Conservation (phyloP, 2,888 invertebrate genomes). For the Petrolisthes cinctipes region DNA sequence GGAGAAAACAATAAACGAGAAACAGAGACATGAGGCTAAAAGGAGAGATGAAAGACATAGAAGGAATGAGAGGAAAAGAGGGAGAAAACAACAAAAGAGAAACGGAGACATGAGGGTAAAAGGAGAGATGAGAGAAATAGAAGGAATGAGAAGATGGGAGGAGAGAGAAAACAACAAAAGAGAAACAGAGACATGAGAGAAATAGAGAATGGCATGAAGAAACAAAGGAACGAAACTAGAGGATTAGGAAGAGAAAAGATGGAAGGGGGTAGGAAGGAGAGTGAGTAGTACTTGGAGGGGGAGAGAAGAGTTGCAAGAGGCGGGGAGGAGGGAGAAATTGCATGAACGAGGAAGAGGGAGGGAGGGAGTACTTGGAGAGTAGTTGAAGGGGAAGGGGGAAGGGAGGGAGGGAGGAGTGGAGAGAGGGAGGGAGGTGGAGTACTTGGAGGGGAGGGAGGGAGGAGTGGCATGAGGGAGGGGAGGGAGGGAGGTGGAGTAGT, state of each 20-base stretch:
- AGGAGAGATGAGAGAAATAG: background rate
- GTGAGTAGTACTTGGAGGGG: background rate
- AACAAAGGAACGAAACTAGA: background rate
- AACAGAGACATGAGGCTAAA: background rate
- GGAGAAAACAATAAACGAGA: background rate
- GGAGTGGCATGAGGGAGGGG: background rate
- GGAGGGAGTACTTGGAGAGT: background rate
- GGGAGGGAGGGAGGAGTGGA: background rate
- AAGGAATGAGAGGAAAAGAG: background rate
- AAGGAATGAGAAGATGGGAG: background rate
- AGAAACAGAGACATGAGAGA: slow-evolving; percentile 11
- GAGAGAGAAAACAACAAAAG: background rate
- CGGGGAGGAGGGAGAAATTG: background rate
- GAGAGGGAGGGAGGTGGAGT: too few relatives aligned
- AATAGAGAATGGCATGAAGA: background rate
- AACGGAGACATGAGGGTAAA: background rate
- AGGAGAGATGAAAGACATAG: background rate
- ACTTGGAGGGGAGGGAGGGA: background rate
- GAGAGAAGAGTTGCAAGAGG: background rate
- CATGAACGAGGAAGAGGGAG: background rate
- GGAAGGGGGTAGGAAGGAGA: background rate
- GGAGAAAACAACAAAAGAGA: background rate
- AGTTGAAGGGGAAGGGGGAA: background rate
- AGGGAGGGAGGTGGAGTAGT: background rate
- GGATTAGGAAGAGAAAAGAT: slow-evolving; percentile 11